Base-by-base conservation (phyloP, 2,113 vertebrate species). In the Trichechus manatus region DNA sequence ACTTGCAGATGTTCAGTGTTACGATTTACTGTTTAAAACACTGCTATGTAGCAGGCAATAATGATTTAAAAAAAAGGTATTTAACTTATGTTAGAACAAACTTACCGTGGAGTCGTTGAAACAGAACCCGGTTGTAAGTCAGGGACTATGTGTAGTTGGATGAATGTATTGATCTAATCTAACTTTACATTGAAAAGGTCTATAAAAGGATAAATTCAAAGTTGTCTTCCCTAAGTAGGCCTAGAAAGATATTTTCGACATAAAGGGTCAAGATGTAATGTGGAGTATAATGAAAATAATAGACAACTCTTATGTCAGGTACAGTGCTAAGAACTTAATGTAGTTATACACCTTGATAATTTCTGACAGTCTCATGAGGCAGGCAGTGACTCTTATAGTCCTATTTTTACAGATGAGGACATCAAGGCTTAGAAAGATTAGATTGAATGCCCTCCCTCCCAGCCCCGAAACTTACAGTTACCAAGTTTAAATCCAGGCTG, bases 91-190 rank as follows among this genome's bases (percentile, higher is more conserved):
- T 56, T 13, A 56, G 53, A 56, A 56, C 53, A 3, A 17, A 56
- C 15, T 13, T 56, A 17, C 13, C 13, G 4, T 56, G 53, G 15
- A 56, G 53, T 56, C 14, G 15, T 56, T 56, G 53, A 56, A 53
- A 56, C 15, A 17, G 53, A 56, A 56, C 13, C 53, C 53, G 3
- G 15, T 17, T 56, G 11, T 56, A 56, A 17, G 11, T 56, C 53
- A 56, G 53, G 53, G 53, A 56, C 53, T 56, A 15, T 11, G 3
- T 56, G 39, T 87, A 80, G 47, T 91, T 91, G 66, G 33, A 81
- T 93, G 77, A 92, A 27, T 95, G 17, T 94, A 33, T 95, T 77
- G 50, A 87, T 87, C 36, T 91, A 59, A 72, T 87, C 36, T 91
- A 59, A 72, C 22, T 13, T 96, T 5, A 84, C 17, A 87, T 96